Evolutionary conservation across 2,113 vertebrate species (phyloP), one percentile per base, ranked within the genome.

Genomic region (Dicentrarchus labrax): DNA sequence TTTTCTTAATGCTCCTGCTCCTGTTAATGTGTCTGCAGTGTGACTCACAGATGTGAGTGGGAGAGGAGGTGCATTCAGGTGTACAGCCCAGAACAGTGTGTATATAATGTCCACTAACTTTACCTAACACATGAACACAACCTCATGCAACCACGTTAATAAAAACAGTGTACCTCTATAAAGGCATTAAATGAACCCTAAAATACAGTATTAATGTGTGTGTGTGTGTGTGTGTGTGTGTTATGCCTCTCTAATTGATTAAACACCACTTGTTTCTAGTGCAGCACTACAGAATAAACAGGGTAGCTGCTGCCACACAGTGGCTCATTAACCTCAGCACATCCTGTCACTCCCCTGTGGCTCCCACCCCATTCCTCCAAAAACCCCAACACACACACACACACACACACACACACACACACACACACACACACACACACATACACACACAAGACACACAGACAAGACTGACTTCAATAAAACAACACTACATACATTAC

Each of bases 231-330:
- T 30, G 30, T 30, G 30, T 30, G 30, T 45, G 21, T 21, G 36
- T 8, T 51, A 3, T 12, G 41, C n/a, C 17, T 64, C 2, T 17
- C 61, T 61, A 60, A 48, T 39, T 67, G 43, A 61, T 61, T 11
- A 30, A 66, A 53, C 51, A 36, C 50, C 6, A 4, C 3, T 54
- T 47, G 57, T 57, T 65, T 57, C 24, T 36, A 21, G n/a, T 65
- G 19, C 21, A 5, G 50, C 62, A 60, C 8, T 30, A 43, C 36
- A 70, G 4, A 59, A 64, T 57, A 78, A 89, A 84, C 62, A 88
- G 78, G 64, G 89, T 41, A 67, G 59, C 86, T 93, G 89, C 91
- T 94, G 91, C 92, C 94, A 90, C 89, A 87, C 83, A 74, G 94
- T 92, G 94, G 94, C 74, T 76, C n/a, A 65, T 81, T 82, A 76